A percentile compares a stretch with the other conserved stretches of the same genome.
These are phyloP conservation scores for Pasiphila rectangulata DNA, from an alignment of 2,888 invertebrate genomes.

Conservation along the genomic window DNA sequence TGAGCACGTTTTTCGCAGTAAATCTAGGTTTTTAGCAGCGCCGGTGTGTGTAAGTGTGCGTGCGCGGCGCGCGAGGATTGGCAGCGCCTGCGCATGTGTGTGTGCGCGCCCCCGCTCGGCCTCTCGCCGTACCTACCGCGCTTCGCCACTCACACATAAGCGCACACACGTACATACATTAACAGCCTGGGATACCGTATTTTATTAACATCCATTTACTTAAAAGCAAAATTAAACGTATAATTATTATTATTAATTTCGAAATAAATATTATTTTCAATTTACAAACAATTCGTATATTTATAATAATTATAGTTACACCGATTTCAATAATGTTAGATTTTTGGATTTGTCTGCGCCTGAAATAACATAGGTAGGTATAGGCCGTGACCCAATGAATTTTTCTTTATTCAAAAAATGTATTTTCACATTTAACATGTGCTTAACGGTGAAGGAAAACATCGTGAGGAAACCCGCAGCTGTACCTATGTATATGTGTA, in stretches of 20 bases:
- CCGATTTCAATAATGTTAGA: no score
- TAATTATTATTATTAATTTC: background rate
- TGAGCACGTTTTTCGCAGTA: slow-evolving; percentile 56
- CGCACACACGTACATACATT: slow-evolving; percentile 15
- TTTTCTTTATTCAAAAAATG: no score
- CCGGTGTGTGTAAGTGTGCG: slow-evolving; percentile 48
- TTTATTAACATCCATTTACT: slow-evolving; percentile 7
- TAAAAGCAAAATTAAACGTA: slow-evolving; percentile 6
- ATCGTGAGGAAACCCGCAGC: no score
- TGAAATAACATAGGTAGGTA: no score
- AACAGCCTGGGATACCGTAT: slow-evolving; percentile 21
- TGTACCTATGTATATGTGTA: no score
- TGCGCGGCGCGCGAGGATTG: slow-evolving; percentile 62
- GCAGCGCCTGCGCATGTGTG: slow-evolving; percentile 55
- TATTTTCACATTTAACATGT: no score
- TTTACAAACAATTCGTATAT: no score
- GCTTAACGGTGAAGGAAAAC: no score
- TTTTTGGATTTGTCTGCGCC: no score
- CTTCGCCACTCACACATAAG: slow-evolving; percentile 36
- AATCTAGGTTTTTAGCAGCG: slow-evolving; percentile 56
- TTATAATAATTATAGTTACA: no score
- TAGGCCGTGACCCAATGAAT: no score
- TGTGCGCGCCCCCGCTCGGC: slow-evolving; percentile 65
- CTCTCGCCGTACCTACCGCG: slow-evolving; percentile 51
- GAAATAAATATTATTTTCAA: background rate